Conservation (phyloP, 2,888 invertebrate species). For the Helleia helle region DNA sequence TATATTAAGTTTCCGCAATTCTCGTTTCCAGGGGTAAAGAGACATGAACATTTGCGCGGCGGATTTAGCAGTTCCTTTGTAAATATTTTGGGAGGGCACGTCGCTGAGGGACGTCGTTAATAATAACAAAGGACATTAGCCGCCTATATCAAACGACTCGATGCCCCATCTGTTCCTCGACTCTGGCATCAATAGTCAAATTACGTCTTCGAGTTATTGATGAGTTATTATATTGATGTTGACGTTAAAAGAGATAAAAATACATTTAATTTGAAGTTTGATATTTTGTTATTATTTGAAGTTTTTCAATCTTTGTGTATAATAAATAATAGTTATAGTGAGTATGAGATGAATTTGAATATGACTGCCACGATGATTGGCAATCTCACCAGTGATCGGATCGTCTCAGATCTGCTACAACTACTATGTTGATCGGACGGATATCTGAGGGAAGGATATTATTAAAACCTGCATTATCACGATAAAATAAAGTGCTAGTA, state of each 20-base stretch:
- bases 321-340: no score
- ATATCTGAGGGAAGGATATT: no score
- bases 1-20: slow-evolving; percentile 72
- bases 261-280: no score
- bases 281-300: no score
- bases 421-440: no score
- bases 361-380: no score
- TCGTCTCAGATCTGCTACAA: no score
- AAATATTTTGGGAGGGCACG: slow-evolving; percentile 55
- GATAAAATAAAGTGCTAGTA: no score
- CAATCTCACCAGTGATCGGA: no score
- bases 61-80: slow-evolving; percentile 49
- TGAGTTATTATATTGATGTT: background rate
- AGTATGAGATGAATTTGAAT: no score
- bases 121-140: slow-evolving; percentile 59
- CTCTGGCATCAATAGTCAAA: slow-evolving; percentile 3
- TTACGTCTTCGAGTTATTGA: slow-evolving; percentile 1
- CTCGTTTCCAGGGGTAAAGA: slow-evolving; percentile 58
- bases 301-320: no score
- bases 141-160: slow-evolving; percentile 37
- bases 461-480: no score
- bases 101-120: slow-evolving; percentile 47
- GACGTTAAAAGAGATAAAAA: background rate
- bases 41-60: slow-evolving; percentile 44
- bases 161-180: slow-evolving; percentile 49